Evolutionary conservation across 2,888 invertebrate genomes (phyloP), one percentile per base, ranked within the genome.

Genomic region (Mylabris sibirica): DNA sequence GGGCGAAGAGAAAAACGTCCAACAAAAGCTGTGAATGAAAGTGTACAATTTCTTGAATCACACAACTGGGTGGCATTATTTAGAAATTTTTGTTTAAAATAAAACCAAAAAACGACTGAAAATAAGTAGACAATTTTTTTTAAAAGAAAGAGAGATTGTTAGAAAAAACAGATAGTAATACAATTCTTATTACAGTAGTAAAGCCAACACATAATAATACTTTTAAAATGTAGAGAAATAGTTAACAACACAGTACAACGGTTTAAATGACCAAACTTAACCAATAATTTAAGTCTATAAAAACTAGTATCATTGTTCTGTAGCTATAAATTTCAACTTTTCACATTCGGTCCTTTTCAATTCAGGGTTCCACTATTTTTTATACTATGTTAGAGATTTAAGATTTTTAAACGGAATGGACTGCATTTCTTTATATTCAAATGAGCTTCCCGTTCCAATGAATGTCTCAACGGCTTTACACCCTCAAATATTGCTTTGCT

Each of bases 241-340:
- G 82, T 82, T 82, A 82, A 81, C 80, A 77, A 79, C 80, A 79
- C 80, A 79, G 79, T 79, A 77, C 20, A 59, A 67, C 64, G 78
- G 80, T 81, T 80, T 78, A 82, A 83, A 83, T 83, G 82, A 82
- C 82, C 82, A 79, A 84, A 84, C 79, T 84, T 84, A 82, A 80
- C 83, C 83, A 84, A 85, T 85, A 84, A 84, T 84, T 85, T 84
- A 84, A 82, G 77, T 83, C 84, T 81, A 85, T 84, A 84, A 84
- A 85, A 85, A 85, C 83, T 83, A 79, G 82, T 81, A 84, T 85
- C 84, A 85, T 85, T 85, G 85, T 85, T 85, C 85, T 85, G 81
- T 75, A 78, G 81, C 81, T 77, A 84, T 85, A 85, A 85, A 85
- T 85, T 85, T 84, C 75, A 84, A 84, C 83, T 85, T 85, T 85